A percentile compares a stretch with the other conserved stretches of the same genome.
Conservation (phyloP, 2,797 vertebrate genomes). For the Xiphophorus birchmanni region DNA sequence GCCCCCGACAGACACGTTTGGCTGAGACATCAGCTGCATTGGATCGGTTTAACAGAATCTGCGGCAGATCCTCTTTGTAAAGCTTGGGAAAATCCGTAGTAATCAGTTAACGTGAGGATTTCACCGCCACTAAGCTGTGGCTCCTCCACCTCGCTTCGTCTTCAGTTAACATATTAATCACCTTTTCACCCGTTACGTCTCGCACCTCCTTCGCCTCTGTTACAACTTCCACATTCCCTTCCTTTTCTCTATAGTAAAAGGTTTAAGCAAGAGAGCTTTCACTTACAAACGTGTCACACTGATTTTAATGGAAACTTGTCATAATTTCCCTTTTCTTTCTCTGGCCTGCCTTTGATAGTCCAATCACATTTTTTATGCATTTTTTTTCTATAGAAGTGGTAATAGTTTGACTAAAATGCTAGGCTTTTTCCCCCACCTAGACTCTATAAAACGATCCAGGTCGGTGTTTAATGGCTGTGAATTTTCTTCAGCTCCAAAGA, state of each 20-base stretch:
- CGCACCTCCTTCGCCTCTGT: constrained; percentile 24
- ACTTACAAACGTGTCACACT: constrained; percentile 33
- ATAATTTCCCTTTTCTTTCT: constrained; percentile 25
- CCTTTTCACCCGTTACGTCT: constrained; percentile 45
- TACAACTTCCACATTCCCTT: constrained; percentile 8
- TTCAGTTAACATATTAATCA: constrained; percentile 67
- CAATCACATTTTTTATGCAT: constrained; percentile 45
- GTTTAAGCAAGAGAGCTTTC: constrained; percentile 34
- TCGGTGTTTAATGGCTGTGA: constrained; percentile 53
- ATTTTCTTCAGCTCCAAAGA: constrained; percentile 38
- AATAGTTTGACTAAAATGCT: constrained; percentile 34
- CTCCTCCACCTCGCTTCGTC: constrained; percentile 45
- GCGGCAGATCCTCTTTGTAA: constrained; percentile 64
- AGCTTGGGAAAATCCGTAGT: constrained; percentile 67
- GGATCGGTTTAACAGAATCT: constrained; percentile 67
- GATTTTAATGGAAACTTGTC: constrained; percentile 48
- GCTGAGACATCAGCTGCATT: constrained; percentile 52
- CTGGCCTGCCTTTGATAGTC: constrained; percentile 55
- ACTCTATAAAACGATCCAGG: constrained; percentile 37
- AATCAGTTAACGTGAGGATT: constrained; percentile 71
- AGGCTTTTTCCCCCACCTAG: constrained; percentile 10
- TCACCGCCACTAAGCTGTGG: constrained; percentile 54
- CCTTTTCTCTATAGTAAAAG: constrained; percentile 9
- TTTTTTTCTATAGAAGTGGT: constrained; percentile 41
- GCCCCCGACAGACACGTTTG: constrained; percentile 36